Evolutionary conservation across 2,113 vertebrate genomes (phyloP).

Genomic region (Podarcis cretensis): DNA sequence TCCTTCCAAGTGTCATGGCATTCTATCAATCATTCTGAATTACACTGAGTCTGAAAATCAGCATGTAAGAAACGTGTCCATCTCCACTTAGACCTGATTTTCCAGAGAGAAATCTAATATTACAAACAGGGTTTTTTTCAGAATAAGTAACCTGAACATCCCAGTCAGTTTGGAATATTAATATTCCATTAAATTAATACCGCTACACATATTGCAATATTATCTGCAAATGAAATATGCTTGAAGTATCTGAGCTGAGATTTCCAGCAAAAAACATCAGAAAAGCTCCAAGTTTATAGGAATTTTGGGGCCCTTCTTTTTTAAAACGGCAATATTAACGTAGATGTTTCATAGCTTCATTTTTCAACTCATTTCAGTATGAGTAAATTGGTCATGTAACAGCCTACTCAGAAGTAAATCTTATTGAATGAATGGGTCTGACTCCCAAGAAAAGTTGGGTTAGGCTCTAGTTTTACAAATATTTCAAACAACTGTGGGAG

Average conservation of each 20-base stretch:
- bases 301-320: neutral
- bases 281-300: neutral
- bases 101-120: neutral
- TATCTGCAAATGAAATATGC: neutral
- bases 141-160: conserved; percentile 32
- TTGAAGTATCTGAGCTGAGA: neutral
- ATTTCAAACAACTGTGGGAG: neutral
- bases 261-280: neutral
- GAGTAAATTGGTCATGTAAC: too few relatives aligned
- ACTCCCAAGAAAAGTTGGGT: too few relatives aligned
- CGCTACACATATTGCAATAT: neutral
- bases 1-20: neutral
- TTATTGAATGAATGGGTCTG: too few relatives aligned
- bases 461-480: neutral
- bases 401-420: too few relatives aligned
- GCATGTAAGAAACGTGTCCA: conserved; percentile 3
- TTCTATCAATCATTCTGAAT: neutral
- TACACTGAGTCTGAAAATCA: neutral
- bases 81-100: neutral
- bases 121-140: neutral
- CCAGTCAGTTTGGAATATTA: neutral
- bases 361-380: too few relatives aligned
- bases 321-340: neutral
- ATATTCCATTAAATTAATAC: conserved; percentile 29
- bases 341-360: too few relatives aligned